A percentile compares a stretch with the other conserved stretches of the same genome.
phyloP scores from a whole-genome alignment of 2,113 vertebrate species.

The Bothrops jararaca region DNA sequence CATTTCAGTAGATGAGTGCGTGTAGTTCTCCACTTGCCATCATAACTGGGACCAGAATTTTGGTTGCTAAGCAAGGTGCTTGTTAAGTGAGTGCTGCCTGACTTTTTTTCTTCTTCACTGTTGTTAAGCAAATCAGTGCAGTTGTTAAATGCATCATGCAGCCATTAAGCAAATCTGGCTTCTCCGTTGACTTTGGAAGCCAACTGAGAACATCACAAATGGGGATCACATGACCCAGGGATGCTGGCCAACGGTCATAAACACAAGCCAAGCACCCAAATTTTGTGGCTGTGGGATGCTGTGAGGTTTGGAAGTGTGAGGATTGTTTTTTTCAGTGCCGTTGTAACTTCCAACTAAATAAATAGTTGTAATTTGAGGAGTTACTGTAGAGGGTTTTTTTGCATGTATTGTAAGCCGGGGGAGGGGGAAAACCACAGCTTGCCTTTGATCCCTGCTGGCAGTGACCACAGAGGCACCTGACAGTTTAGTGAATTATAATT shows the following conservation, averaged over 20 bases:
- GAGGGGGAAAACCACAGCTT: neutral
- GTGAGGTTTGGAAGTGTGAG: neutral
- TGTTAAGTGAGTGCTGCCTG: neutral
- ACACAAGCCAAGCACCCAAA: neutral
- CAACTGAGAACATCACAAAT: neutral
- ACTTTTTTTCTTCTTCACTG: neutral
- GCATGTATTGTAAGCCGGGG: neutral
- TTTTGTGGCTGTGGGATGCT: neutral
- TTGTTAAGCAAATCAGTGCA: neutral
- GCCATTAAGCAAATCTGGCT: neutral
- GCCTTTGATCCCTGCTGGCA: neutral
- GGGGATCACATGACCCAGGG: neutral
- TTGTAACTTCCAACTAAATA: neutral
- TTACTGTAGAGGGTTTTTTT: neutral
- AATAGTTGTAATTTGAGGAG: neutral
- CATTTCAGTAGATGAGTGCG: neutral
- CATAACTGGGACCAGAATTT: neutral
- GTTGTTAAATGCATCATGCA: neutral
- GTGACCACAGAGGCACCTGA: neutral
- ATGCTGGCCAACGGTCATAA: neutral
- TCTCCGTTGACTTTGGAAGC: neutral
- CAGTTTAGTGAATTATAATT: neutral
- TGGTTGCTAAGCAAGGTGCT: neutral
- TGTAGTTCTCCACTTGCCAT: fast-evolving
- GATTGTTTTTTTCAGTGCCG: neutral